Base-by-base conservation (phyloP, 2,113 vertebrate genomes). In the Phyllopteryx taeniolatus region DNA sequence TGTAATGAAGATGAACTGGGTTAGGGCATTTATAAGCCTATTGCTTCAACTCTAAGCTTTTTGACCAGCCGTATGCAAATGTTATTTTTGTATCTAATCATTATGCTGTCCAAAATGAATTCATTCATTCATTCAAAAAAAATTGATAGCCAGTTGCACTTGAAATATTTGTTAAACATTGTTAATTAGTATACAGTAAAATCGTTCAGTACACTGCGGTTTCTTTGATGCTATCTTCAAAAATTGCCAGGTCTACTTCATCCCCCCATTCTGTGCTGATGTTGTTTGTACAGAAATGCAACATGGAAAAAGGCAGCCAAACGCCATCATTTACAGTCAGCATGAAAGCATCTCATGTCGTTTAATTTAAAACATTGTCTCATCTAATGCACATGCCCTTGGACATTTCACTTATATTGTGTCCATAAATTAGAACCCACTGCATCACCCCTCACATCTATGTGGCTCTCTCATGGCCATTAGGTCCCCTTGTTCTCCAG, bases 361-460 rank as follows among this genome's bases (percentile, higher is more conserved):
- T 73, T 69, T 83, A n/a, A 77, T 74, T 71, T 68, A 72, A 67
- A 76, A 49, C 54, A 44, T 42, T 3, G 0, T 8, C 51, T 22
- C 51, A 56, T 42, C 68, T 54, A 61, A 72, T 3, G 57, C 57
- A 68, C 12, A 1, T 4, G 31, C 35, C 60, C 13, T 72, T 74
- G 64, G 12, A 57, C 73, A 54, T 78, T 70, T 54, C 67, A 70
- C 19, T 2, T 76, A 80, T 78, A 66, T 74, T 67, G 20, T n/a
- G 59, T 84, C 71, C 46, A 83, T 72, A 70, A 84, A 83, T 76
- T 69, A 74, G 72, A 71, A 71, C 61, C 73, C 43, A 70, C n/a
- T 42, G 35, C 60, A 20, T 68, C 22, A n/a, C 53, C 60, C 13
- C 56, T 19, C 22, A 20, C 43, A 13, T 8, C 39, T 19, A n/a